Conservation (phyloP, 2,797 vertebrate genomes). For the Poecile montanus region DNA sequence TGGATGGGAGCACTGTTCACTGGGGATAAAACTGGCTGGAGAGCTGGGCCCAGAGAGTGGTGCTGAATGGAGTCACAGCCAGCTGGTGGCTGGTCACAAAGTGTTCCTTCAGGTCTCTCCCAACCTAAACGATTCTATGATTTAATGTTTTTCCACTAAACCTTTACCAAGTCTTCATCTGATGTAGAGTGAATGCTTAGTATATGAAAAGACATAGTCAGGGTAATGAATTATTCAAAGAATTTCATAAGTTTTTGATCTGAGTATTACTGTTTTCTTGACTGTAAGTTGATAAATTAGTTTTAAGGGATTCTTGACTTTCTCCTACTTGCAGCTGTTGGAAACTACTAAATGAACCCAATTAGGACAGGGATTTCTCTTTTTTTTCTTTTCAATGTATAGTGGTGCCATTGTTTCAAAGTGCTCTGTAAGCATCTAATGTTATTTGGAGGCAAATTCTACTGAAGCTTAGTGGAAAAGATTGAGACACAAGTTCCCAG, state of each 20-base stretch:
- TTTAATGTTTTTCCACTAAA: background rate
- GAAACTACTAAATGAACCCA: background rate
- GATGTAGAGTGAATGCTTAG: background rate
- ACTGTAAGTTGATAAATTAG: background rate
- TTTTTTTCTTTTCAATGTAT: background rate
- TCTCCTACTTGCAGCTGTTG: background rate
- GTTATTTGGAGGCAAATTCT: background rate
- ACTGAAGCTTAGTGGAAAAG: background rate
- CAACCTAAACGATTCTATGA: fast-evolving
- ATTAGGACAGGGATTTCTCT: background rate
- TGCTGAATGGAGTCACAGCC: background rate
- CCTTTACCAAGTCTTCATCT: background rate
- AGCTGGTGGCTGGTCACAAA: background rate
- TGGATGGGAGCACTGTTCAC: background rate
- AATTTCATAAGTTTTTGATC: background rate
- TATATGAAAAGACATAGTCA: background rate
- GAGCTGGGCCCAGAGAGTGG: background rate
- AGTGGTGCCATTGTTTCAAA: constrained; percentile 23
- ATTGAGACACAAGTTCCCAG: background rate
- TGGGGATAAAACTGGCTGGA: background rate
- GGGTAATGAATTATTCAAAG: background rate
- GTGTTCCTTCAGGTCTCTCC: background rate
- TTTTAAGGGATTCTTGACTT: background rate
- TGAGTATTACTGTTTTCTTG: background rate
- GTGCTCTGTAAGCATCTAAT: background rate